Evolutionary conservation across 1,140 invertebrate genomes (phyloP), one percentile per base, ranked within the genome.

Genomic region (Sesamia nonagrioides): DNA sequence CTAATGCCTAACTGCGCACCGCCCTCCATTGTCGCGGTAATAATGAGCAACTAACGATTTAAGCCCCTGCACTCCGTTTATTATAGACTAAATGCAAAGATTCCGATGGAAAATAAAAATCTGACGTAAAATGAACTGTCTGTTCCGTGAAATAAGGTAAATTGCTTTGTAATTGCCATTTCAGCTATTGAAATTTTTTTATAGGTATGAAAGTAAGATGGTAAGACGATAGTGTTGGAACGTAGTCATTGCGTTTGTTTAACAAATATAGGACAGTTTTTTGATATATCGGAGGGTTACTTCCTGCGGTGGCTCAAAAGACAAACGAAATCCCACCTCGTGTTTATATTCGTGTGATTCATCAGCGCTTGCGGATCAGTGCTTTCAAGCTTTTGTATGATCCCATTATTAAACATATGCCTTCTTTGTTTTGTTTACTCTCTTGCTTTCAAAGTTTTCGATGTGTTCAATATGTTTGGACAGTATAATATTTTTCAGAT

Each of bases 11-110:
- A 93, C 90, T 87, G 90, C 80, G 86, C 85, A 82, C 90, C 88
- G 87, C 91, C 89, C 82, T 82, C 91, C 88, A 94, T 94, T 94
- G 91, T 94, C 86, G 82, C 81, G 74, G 81, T 73, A 86, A 87
- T 93, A 94, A 94, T 92, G 91, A 94, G 91, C 88, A 89, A 91
- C 88, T 89, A 92, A 90, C 89, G 90, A 93, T 91, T 88, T 82
- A 83, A 83, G 81, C 82, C 75, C 82, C 88, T 90, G 68, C 79
- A 77, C 73, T 81, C 68, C 56, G 61, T 77, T 77, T 18, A 77
- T 88, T 84, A 81, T 82, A 54, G 60, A 54, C 42, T 71, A 54
- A 82, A 86, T 75, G 81, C 82, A 82, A 68, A 78, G 81, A 82
- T 85, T 86, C 86, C 61, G 80, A 86, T 68, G 18, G 45, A 73